Evolutionary conservation across 2,797 vertebrate species (phyloP).

Genomic region (Mormyrops boulengeri): DNA sequence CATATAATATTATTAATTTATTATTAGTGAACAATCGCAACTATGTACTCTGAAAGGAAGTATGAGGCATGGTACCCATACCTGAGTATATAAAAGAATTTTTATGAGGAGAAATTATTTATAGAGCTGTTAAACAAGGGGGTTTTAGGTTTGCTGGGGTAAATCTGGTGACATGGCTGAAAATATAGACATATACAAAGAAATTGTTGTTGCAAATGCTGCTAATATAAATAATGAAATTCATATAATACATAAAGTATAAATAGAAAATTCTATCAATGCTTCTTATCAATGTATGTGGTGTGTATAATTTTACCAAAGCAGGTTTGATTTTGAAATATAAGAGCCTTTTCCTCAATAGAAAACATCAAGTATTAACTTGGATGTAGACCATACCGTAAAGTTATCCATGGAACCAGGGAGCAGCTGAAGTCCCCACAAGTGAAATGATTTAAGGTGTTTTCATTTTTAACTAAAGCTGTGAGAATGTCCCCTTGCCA

Average conservation of each 20-base stretch:
- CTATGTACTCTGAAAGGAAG: slow-evolving; percentile 42
- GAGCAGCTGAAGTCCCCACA: not conserved
- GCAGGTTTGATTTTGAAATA: slow-evolving; percentile 38
- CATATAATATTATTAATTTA: slow-evolving; percentile 20
- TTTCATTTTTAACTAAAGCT: not conserved
- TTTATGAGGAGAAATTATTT: slow-evolving; percentile 49
- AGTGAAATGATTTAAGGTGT: not conserved
- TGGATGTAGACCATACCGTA: not conserved
- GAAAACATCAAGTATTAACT: not conserved
- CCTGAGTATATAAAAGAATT: slow-evolving; percentile 33
- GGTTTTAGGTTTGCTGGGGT: slow-evolving; percentile 53
- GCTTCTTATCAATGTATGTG: slow-evolving; percentile 60
- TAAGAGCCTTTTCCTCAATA: not conserved
- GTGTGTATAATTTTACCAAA: slow-evolving; percentile 12
- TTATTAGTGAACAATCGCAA: slow-evolving; percentile 55
- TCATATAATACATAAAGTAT: slow-evolving; percentile 41
- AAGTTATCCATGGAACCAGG: not conserved
- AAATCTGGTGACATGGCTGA: slow-evolving; percentile 52
- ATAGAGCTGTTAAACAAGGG: slow-evolving; percentile 53
- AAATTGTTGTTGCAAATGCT: slow-evolving; percentile 60
- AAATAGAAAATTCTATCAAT: slow-evolving; percentile 42
- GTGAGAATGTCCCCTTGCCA: not conserved
- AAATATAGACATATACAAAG: slow-evolving; percentile 53
- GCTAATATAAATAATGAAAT: slow-evolving; percentile 56
- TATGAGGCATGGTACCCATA: slow-evolving; percentile 39